Evolutionary conservation across 2,113 vertebrate species (phyloP), one percentile per base, ranked within the genome.

Genomic region (Alethe castanea): DNA sequence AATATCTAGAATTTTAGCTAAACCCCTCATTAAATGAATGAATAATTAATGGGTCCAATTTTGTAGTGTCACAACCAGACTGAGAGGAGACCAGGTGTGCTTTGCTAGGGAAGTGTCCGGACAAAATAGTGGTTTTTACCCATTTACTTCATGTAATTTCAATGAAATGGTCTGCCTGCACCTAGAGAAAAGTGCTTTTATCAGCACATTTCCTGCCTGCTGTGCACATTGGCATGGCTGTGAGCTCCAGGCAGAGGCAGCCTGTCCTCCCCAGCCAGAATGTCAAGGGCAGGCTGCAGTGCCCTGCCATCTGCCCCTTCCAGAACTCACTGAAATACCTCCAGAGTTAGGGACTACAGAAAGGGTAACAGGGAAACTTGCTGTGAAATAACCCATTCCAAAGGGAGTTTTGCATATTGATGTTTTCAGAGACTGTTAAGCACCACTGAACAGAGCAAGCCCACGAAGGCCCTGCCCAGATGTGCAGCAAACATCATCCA

Each of bases 401-500:
- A 56, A 52, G 57, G 1, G 22, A 71, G 45, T 69, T 85, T 69
- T 84, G 18, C 28, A 8, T 36, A 59, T 66, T 33, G 33, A 25
- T 42, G 29, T 31, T 66, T 79, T 56, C 57, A 36, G 89, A 81
- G 44, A 3, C 6, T 14, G 40, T 20, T 53, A 11, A 82, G 5
- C 4, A 19, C 18, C 90, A 19, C 62, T 22, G 13, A 76, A 53
- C 14, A 81, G 53, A 64, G 7, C 12, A 45, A 48, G 48, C 6
- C 15, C 11, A 4, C 2, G 12, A 24, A n/a, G 65, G n/a, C 53
- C 7, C n/a, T 20, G 19, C 33, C n/a, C 36, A 8, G 3, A 28
- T 0, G 0, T 2, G 26, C 52, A 60, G 53, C 36, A 40, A 29
- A 20, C 14, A 17, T 2, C 65, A 19, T 4, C 25, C 47, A 7